These are phyloP conservation scores for Tenualosa thibaudeaui DNA, from an alignment of 2,797 vertebrate genomes.

Conservation along the genomic window DNA sequence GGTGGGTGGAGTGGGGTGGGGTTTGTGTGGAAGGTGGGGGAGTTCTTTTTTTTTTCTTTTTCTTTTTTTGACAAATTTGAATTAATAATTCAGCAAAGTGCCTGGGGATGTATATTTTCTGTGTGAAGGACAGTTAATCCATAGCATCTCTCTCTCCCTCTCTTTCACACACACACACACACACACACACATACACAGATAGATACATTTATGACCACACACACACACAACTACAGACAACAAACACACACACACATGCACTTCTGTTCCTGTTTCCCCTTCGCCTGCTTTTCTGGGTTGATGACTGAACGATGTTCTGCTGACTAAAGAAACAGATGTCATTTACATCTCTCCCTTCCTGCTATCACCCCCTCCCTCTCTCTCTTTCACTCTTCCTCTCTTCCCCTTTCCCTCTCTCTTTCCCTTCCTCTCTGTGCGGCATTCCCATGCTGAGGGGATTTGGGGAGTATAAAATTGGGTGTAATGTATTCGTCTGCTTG, in stretches of 20 bases:
- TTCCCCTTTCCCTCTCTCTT: not conserved
- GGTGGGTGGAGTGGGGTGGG: not conserved
- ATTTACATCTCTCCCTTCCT: conserved; percentile 43
- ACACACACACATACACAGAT: not conserved
- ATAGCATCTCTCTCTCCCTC: conserved; percentile 66
- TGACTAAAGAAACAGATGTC: conserved; percentile 65
- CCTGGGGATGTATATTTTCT: conserved; percentile 83
- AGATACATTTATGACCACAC: conserved; percentile 19
- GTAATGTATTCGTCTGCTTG: conserved; percentile 59
- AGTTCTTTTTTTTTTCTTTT: conserved; percentile 59
- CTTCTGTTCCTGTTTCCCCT: conserved; percentile 42
- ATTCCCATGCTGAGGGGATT: conserved; percentile 45
- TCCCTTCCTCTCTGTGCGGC: conserved; percentile 25
- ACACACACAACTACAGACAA: conserved; percentile 10
- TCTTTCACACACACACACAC: not conserved
- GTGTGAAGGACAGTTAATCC: conserved; percentile 88
- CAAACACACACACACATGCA: conserved; percentile 29
- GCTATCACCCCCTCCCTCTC: not conserved
- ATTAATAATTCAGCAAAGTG: conserved; percentile 85
- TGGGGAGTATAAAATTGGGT: conserved; percentile 56
- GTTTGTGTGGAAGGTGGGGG: not conserved
- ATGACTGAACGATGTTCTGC: conserved; percentile 62
- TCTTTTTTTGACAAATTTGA: conserved; percentile 81
- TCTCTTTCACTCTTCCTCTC: conserved; percentile 4
- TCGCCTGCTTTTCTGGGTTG: conserved; percentile 56